Base-by-base conservation (phyloP, 2,888 invertebrate species). In the Trileptium ribeirensis region DNA sequence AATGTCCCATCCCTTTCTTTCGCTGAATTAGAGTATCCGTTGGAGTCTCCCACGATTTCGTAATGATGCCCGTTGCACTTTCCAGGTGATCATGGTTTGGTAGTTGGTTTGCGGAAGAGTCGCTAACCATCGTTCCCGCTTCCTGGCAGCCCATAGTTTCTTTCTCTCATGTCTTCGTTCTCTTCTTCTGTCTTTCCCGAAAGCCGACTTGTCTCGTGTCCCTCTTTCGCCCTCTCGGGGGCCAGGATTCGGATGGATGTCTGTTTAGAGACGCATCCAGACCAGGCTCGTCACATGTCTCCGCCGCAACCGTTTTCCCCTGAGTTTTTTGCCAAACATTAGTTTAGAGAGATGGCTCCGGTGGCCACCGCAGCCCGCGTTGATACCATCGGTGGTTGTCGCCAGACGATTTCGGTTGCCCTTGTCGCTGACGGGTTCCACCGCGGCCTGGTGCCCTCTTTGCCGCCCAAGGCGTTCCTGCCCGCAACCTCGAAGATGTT, bases 181-280 rank as follows among this genome's bases (percentile, higher is more conserved):
- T 51, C 24, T 51, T 51, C 51, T 51, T 51, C 24, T 51, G 8
- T 15, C 24, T 51, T 51, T 51, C 51, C 51, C 51, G 24, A 15
- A 51, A 8, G 3, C 70, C 8, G 70, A 15, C n/a, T 70, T 70
- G 36, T 70, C 70, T n/a, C 70, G 31, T 70, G 19, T 8, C 15
- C 70, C 33, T 36, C 36, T 8, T 31, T n/a, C n/a, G n/a, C 19
- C n/a, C 70, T 70, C 36, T 8, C 70, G 33, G 33, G 70, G 70
- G 19, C 70, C 70, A 8, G 70, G 70, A 70, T 70, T 70, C 15
- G 70, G 70, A 36, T 70, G 70, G 33, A 70, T 70, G 33, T 70
- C 70, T 15, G 70, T 70, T 24, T 15, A 15, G 8, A 51, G 51
- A 8, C n/a, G 70, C 8, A 70, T 33, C 15, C 70, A n/a, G 15